phyloP scores from a whole-genome alignment of 2,113 vertebrate genomes.

The Pongo abelii region DNA sequence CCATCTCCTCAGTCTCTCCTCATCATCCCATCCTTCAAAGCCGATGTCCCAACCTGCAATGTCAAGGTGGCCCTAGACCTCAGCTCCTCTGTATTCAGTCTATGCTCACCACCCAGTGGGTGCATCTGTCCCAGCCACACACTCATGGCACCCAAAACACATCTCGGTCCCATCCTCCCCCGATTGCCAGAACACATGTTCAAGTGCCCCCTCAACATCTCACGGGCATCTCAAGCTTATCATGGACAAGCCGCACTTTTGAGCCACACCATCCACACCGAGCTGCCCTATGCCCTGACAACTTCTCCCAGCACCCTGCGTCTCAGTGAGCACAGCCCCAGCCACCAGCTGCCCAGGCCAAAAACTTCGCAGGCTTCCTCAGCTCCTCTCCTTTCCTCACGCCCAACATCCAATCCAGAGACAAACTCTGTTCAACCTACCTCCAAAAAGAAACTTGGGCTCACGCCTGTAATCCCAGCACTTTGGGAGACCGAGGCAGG shows the following conservation, averaged over 20 bases:
- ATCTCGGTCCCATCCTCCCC: background rate
- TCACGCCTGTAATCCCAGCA: too few relatives aligned
- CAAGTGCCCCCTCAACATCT: fast-evolving
- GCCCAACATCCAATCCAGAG: background rate
- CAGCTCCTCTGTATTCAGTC: background rate
- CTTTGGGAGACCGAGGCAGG: too few relatives aligned
- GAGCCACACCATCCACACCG: fast-evolving
- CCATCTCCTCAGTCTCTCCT: background rate
- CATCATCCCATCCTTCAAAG: background rate
- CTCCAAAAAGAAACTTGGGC: background rate
- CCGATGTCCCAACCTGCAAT: background rate
- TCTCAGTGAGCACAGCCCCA: background rate
- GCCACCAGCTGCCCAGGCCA: fast-evolving
- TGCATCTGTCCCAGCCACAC: background rate
- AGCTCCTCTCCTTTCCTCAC: background rate
- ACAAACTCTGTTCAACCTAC: background rate
- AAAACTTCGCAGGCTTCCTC: background rate
- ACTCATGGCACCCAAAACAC: background rate
- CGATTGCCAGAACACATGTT: fast-evolving
- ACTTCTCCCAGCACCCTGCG: background rate
- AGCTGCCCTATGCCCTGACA: background rate
- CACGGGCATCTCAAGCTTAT: fast-evolving
- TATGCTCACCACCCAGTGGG: fast-evolving
- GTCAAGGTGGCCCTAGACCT: background rate
- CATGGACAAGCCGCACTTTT: background rate